Conservation (phyloP, 2,888 invertebrate genomes). For the Prosapia bicincta region DNA sequence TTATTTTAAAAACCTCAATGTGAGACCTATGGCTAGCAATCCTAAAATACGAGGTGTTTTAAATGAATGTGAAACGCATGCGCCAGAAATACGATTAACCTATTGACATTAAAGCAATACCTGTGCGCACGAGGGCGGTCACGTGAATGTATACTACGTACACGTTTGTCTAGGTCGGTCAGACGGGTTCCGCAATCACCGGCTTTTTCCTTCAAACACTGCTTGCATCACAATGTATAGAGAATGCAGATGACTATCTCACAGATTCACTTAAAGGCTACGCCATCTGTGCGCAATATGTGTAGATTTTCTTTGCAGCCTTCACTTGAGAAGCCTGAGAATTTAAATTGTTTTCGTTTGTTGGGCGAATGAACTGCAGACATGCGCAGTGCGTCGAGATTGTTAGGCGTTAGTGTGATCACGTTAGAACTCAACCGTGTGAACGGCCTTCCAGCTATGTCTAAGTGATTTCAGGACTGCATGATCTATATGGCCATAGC, state of each 20-base stretch:
- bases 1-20: too few relatives aligned
- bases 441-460: too few relatives aligned
- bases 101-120: not conserved
- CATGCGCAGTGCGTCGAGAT: not conserved
- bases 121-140: not conserved
- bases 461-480: too few relatives aligned
- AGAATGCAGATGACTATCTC: not conserved
- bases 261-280: not conserved
- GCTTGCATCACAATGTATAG: not conserved
- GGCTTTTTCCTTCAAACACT: not conserved
- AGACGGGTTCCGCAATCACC: not conserved
- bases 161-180: not conserved
- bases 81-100: not conserved
- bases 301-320: not conserved
- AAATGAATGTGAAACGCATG: too few relatives aligned
- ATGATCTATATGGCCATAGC: too few relatives aligned
- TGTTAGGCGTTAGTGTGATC: too few relatives aligned
- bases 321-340: not conserved
- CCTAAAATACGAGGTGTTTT: too few relatives aligned
- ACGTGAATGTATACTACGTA: not conserved
- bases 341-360: not conserved
- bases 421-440: too few relatives aligned
- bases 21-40: too few relatives aligned
- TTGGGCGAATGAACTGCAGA: not conserved
- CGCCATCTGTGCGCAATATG: not conserved